Evolutionary conservation across 2,888 invertebrate genomes (phyloP).

Genomic region (Melinaea marsaeus): DNA sequence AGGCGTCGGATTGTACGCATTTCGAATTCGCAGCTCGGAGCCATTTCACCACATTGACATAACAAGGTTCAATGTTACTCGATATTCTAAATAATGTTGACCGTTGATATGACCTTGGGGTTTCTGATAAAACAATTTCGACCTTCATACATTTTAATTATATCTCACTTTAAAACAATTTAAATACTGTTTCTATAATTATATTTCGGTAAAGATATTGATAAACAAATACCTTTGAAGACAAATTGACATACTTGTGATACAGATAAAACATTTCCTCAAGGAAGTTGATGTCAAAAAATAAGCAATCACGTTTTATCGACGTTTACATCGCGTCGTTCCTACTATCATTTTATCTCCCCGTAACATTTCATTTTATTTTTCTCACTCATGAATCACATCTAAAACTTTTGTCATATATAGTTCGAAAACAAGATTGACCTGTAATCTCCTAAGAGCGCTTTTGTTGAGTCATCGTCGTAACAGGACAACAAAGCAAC

Average conservation of each 20-base stretch:
- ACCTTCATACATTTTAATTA: too few relatives aligned
- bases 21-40: constrained; percentile 50
- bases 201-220: too few relatives aligned
- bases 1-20: constrained; percentile 43
- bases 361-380: constrained; percentile 12
- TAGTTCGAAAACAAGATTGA: constrained; percentile 32
- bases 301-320: constrained; percentile 8
- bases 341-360: constrained; percentile 12
- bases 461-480: constrained; percentile 30
- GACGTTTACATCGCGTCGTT: constrained; percentile 3
- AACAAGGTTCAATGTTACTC: constrained; percentile 39
- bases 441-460: constrained; percentile 34
- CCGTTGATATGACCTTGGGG: constrained; percentile 20
- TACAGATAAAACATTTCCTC: neutral
- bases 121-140: neutral
- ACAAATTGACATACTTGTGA: neutral
- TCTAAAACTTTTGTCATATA: constrained; percentile 21
- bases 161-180: too few relatives aligned
- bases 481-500: constrained; percentile 24
- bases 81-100: constrained; percentile 23
- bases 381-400: constrained; percentile 23
- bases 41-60: constrained; percentile 48
- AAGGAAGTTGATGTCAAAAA: neutral
- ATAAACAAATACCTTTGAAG: too few relatives aligned
- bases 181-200: too few relatives aligned